phyloP scores from a whole-genome alignment of 2,113 vertebrate genomes.

The Anhinga anhinga region DNA sequence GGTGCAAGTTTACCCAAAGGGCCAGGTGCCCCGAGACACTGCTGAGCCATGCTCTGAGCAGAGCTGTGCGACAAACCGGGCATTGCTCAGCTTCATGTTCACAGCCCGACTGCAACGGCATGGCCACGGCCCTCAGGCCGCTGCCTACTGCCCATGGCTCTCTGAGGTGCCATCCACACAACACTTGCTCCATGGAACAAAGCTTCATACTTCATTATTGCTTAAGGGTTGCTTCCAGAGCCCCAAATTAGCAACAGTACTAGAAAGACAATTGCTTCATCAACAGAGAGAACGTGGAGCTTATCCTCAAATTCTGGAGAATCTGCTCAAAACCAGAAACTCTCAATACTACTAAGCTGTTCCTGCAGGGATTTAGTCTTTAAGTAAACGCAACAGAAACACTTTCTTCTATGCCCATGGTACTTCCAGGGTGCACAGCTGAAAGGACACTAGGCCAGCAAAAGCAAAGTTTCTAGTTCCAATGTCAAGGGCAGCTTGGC shows the following conservation, averaged over 20 bases:
- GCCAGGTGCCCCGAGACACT: not conserved
- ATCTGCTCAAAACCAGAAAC: not conserved
- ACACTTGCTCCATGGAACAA: not conserved
- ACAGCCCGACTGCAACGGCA: not conserved
- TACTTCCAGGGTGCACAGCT: not conserved
- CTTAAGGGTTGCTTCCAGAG: not conserved
- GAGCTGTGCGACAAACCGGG: not conserved
- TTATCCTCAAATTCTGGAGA: not conserved
- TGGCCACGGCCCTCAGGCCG: rapidly evolving
- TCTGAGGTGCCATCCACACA: not conserved
- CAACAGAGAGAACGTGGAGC: not conserved
- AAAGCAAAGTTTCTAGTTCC: not conserved
- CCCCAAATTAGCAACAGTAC: not conserved
- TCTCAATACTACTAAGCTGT: not conserved
- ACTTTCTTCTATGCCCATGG: not conserved
- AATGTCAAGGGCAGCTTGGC: not conserved
- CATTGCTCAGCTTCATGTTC: not conserved
- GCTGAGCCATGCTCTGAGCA: not conserved
- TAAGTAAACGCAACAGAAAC: not conserved
- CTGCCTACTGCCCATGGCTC: not conserved
- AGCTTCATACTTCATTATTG: not conserved
- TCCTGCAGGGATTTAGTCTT: not conserved
- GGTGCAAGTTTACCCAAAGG: not conserved
- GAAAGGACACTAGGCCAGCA: not conserved
- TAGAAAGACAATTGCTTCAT: not conserved